Evolutionary conservation across 2,113 vertebrate species (phyloP).

Genomic region (Bos javanicus): DNA sequence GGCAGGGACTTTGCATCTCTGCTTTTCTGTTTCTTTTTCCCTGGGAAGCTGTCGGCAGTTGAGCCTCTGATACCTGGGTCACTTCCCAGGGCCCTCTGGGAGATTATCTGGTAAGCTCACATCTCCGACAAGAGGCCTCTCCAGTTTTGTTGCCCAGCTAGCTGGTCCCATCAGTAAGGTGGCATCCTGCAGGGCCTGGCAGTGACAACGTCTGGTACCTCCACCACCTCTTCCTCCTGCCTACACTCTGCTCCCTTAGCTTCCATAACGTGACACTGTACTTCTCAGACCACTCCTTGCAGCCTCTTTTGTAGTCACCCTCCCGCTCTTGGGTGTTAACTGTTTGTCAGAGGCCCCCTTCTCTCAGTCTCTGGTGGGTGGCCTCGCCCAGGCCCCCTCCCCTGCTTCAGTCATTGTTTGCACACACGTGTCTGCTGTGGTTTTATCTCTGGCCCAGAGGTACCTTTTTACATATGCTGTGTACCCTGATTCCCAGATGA

Average conservation of each 20-base stretch:
- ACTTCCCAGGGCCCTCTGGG: neutral
- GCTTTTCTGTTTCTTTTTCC: neutral
- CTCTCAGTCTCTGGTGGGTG: neutral
- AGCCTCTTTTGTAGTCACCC: neutral
- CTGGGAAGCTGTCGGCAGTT: neutral
- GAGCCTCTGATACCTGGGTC: neutral
- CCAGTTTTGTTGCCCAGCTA: neutral
- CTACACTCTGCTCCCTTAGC: neutral
- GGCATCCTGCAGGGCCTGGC: neutral
- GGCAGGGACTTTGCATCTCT: neutral
- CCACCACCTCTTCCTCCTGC: neutral
- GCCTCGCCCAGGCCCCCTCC: neutral
- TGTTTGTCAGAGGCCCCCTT: neutral
- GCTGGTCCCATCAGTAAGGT: neutral
- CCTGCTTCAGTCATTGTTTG: neutral
- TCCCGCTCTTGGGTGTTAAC: neutral
- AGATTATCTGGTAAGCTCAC: neutral
- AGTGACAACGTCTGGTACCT: neutral
- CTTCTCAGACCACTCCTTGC: neutral
- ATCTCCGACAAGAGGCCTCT: neutral
- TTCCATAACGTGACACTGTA: rapidly evolving
- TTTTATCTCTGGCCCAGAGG: neutral
- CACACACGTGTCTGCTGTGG: rapidly evolving
- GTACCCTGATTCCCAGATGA: neutral
- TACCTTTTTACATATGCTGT: rapidly evolving